Percentiles rank a stretch among this genome's conserved stretches.
Evolutionary conservation across 2,113 vertebrate genomes (phyloP).

Genomic region (Mungos mungo): DNA sequence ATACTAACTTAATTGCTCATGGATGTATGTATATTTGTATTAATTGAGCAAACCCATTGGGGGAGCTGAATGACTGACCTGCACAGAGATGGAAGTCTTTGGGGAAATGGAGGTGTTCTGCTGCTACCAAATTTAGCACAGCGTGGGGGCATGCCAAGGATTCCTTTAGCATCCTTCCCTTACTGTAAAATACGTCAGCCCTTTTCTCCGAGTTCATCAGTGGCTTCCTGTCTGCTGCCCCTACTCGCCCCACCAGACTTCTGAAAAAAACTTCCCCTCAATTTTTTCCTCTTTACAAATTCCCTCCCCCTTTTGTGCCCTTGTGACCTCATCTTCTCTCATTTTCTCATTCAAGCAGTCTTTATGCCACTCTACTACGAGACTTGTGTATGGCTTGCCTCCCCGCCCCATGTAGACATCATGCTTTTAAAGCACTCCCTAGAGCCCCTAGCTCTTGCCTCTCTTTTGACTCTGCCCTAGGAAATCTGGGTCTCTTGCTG

Average conservation of each 20-base stretch:
- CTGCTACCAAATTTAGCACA: neutral
- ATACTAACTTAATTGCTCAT: neutral
- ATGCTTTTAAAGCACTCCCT: neutral
- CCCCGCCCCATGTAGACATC: accelerated
- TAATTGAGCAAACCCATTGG: slow-evolving; percentile 28
- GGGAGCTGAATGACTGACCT: neutral
- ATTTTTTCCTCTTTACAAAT: neutral
- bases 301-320: neutral
- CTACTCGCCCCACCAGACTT: neutral
- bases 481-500: neutral
- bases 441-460: neutral
- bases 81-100: neutral
- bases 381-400: neutral
- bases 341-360: neutral
- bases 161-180: slow-evolving; percentile 1
- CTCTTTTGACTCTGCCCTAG: neutral
- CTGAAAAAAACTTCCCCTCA: neutral
- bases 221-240: slow-evolving; percentile 25
- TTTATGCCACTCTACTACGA: neutral
- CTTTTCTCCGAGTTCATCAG: slow-evolving; percentile 39
- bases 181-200: neutral
- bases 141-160: neutral
- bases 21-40: neutral
- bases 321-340: neutral
- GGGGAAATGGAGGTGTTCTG: neutral